A percentile compares a stretch with the other conserved stretches of the same genome.
Evolutionary conservation across 2,888 invertebrate species (phyloP).

Genomic region (Lepidochrysops patricia): DNA sequence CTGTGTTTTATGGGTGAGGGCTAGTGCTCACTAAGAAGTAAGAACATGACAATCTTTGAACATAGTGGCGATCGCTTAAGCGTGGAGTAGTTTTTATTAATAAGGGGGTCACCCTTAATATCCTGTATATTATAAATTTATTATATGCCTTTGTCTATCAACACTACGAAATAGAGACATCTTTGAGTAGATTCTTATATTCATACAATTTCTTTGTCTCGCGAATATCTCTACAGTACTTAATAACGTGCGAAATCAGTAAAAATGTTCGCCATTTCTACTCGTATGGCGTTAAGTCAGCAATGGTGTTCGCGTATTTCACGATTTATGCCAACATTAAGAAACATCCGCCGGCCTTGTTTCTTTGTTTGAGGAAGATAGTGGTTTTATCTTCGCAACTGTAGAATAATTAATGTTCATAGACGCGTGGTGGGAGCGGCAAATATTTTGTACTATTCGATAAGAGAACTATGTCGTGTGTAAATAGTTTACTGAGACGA

Average conservation of each 20-base stretch:
- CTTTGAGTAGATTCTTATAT: too few relatives aligned
- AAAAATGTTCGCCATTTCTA: background rate
- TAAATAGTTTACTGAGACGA: background rate
- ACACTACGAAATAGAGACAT: too few relatives aligned
- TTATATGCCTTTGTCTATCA: too few relatives aligned
- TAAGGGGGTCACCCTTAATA: too few relatives aligned
- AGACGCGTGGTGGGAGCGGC: background rate
- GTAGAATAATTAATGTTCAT: background rate
- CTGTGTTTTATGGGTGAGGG: background rate
- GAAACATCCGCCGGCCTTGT: background rate
- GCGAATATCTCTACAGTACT: too few relatives aligned
- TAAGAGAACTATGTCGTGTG: constrained; percentile 6
- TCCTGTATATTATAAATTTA: too few relatives aligned
- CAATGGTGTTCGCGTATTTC: background rate
- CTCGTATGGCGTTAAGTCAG: background rate
- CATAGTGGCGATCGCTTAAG: too few relatives aligned
- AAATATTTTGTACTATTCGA: background rate
- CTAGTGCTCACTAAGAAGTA: too few relatives aligned
- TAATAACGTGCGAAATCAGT: background rate
- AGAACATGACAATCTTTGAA: too few relatives aligned
- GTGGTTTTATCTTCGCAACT: background rate
- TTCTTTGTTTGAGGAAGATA: constrained; percentile 4
- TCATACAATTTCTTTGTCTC: too few relatives aligned
- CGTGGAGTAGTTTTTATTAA: too few relatives aligned
- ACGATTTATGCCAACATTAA: constrained; percentile 5